Evolutionary conservation across 2,888 invertebrate species (phyloP).

Genomic region (Drosophila gaucha): DNA sequence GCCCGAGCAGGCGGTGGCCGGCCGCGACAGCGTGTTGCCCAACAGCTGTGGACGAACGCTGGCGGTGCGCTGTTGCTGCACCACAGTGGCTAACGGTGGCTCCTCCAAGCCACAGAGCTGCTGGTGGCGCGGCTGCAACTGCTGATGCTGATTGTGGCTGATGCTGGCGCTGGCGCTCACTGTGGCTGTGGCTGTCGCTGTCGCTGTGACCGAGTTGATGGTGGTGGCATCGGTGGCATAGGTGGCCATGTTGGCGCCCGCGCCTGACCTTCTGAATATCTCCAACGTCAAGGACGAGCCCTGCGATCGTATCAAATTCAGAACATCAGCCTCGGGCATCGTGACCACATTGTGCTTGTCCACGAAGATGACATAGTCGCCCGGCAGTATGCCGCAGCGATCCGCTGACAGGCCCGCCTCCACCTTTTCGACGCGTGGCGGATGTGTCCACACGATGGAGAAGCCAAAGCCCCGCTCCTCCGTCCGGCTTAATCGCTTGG

Average conservation of each 20-base stretch:
- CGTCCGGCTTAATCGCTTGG: conserved; percentile 87
- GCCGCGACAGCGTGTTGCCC: conserved; percentile 83
- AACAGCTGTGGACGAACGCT: conserved; percentile 45
- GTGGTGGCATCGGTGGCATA: conserved; percentile 33
- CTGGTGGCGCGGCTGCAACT: conserved; percentile 13
- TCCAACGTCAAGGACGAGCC: conserved; percentile 90
- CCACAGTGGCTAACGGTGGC: conserved; percentile 20
- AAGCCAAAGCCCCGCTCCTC: conserved; percentile 91
- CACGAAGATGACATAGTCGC: conserved; percentile 95
- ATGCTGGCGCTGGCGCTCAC: conserved; percentile 4
- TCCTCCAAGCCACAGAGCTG: conserved; percentile 27
- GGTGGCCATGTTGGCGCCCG: conserved; percentile 63
- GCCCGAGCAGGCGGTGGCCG: conserved; percentile 89
- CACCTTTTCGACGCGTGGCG: conserved; percentile 93
- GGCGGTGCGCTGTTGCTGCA: conserved; percentile 65
- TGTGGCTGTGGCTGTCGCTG: conserved; percentile 19
- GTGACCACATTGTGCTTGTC: conserved; percentile 94
- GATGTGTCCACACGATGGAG: conserved; percentile 95
- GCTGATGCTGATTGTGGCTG: conserved; percentile 22
- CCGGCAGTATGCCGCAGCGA: conserved; percentile 92
- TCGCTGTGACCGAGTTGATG: conserved; percentile 12
- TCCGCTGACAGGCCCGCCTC: conserved; percentile 93
- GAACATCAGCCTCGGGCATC: conserved; percentile 90
- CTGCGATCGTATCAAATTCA: conserved; percentile 88
- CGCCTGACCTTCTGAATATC: conserved; percentile 87